Conservation (phyloP, 2,797 vertebrate species). For the Ctenopoma multispine region DNA sequence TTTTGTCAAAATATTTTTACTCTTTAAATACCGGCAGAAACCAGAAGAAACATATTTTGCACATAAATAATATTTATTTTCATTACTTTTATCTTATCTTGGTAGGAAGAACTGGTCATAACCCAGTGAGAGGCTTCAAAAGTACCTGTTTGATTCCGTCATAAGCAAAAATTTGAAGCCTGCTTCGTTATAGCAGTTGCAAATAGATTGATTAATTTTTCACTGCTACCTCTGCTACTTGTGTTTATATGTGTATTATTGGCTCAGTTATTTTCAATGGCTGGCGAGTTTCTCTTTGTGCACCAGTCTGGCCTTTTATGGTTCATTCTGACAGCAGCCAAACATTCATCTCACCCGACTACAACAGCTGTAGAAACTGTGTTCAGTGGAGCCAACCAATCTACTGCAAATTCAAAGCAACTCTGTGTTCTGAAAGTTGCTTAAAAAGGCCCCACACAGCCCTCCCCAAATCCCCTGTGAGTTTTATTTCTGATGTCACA, state of each 20-base stretch:
- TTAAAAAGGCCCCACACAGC: constrained; percentile 35
- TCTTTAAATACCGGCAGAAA: too few species aligned
- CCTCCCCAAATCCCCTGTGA: constrained; percentile 32
- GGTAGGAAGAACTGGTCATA: not conserved
- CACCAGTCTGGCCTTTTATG: constrained; percentile 45
- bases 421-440: constrained; percentile 37
- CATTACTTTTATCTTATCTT: not conserved
- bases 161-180: not conserved
- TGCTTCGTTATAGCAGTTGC: not conserved
- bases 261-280: constrained; percentile 31
- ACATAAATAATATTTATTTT: not conserved
- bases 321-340: constrained; percentile 46
- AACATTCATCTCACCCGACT: constrained; percentile 41
- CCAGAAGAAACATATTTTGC: not conserved
- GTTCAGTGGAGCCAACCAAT: constrained; percentile 46
- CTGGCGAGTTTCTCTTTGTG: constrained; percentile 30
- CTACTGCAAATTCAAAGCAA: constrained; percentile 44
- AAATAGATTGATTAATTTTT: constrained; percentile 14
- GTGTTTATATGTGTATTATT: constrained; percentile 3
- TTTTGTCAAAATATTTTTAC: too few species aligned
- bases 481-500: constrained; percentile 47
- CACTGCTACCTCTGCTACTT: constrained; percentile 16
- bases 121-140: not conserved
- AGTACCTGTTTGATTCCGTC: not conserved
- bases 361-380: constrained; percentile 46